A percentile compares a stretch with the other conserved stretches of the same genome.
phyloP scores from a whole-genome alignment of 2,888 invertebrate species.

The Sicus ferrugineus region DNA sequence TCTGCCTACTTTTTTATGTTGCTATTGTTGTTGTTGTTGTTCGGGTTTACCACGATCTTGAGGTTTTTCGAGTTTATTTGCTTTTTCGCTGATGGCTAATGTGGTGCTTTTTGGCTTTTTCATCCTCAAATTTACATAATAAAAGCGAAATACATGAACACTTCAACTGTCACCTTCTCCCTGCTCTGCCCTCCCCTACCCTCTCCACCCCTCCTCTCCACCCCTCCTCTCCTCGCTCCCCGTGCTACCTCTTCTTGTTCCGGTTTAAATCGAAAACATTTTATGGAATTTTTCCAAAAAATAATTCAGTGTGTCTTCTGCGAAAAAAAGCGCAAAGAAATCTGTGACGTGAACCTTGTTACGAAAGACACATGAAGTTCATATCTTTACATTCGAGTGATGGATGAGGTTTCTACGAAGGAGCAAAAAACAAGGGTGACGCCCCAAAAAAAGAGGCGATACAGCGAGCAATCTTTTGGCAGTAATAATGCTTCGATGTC shows the following conservation, averaged over 20 bases:
- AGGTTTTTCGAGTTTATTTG: constrained; percentile 2
- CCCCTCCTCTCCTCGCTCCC: neutral
- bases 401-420: neutral
- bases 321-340: constrained; percentile 5
- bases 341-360: constrained; percentile 14
- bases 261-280: constrained; percentile 8
- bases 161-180: neutral
- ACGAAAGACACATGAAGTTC: constrained; percentile 9
- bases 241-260: neutral
- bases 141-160: constrained; percentile 21
- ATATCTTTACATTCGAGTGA: constrained; percentile 12
- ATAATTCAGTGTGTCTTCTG: constrained; percentile 14
- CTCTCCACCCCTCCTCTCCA: neutral
- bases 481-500: neutral
- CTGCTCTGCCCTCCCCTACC: neutral
- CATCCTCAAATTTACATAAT: constrained; percentile 31
- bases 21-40: neutral
- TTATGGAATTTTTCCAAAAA: constrained; percentile 33
- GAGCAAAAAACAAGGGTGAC: neutral
- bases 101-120: constrained; percentile 8
- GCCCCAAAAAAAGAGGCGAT: constrained; percentile 6
- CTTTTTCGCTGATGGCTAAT: constrained; percentile 20
- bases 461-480: constrained; percentile 18
- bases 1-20: constrained; percentile 6
- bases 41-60: neutral